phyloP scores from a whole-genome alignment of 2,888 invertebrate species.

The Hydroisotoma schaefferi region DNA sequence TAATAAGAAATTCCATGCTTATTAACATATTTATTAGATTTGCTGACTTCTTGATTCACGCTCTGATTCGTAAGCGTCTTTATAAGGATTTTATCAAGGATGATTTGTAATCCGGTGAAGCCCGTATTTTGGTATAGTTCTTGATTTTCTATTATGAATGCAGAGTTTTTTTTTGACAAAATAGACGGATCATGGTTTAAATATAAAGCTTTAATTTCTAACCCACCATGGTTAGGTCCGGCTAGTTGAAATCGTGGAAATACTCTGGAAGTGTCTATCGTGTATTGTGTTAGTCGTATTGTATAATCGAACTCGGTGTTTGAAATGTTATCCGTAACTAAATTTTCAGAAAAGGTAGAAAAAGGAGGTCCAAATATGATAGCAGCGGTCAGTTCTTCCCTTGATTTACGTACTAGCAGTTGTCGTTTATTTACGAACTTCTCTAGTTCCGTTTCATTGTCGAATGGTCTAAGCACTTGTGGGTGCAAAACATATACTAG shows the following conservation, averaged over 20 bases:
- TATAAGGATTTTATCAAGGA: slow-evolving; percentile 36
- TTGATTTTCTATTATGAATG: neutral
- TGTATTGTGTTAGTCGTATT: neutral
- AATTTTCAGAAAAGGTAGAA: no score
- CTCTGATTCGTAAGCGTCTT: slow-evolving; percentile 14
- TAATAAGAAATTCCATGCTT: neutral
- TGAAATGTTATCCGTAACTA: slow-evolving; percentile 7
- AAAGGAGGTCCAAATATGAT: no score
- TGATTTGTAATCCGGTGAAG: slow-evolving; percentile 36
- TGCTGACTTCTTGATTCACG: slow-evolving; percentile 19
- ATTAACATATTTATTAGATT: neutral
- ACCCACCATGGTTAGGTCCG: no score
- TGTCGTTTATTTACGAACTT: no score
- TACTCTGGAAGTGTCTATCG: no score
- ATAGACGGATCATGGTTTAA: neutral
- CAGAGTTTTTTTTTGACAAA: neutral
- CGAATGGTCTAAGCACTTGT: no score
- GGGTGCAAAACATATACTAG: no score
- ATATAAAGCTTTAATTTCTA: neutral
- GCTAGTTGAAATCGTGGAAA: no score
- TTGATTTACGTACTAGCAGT: no score
- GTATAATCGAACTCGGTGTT: slow-evolving; percentile 5
- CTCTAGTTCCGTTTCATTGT: no score
- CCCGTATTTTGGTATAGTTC: slow-evolving; percentile 33
- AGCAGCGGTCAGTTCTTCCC: no score